These are phyloP conservation scores for Drosophila heteroneura DNA, from an alignment of 2,888 invertebrate genomes.

Conservation along the genomic window DNA sequence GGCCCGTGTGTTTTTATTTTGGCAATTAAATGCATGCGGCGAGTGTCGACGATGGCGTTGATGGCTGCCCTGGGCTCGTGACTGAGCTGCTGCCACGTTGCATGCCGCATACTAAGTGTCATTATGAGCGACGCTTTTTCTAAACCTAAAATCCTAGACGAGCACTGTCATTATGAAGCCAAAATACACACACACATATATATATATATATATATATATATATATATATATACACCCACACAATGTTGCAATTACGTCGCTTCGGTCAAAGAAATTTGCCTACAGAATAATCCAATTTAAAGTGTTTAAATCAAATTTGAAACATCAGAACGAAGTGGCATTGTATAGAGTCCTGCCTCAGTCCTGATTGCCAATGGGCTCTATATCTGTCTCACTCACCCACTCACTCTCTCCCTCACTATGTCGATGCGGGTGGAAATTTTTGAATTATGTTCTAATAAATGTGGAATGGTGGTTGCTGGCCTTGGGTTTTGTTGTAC, in stretches of 20 bases:
- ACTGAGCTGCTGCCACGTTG: slow-evolving; percentile 75
- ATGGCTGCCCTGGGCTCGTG: slow-evolving; percentile 75
- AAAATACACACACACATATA: slow-evolving; percentile 19
- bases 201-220: background rate
- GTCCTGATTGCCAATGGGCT: slow-evolving; percentile 32
- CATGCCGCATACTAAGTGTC: slow-evolving; percentile 84
- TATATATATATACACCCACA: slow-evolving; percentile 26
- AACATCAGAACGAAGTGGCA: slow-evolving; percentile 74
- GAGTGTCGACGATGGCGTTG: slow-evolving; percentile 78
- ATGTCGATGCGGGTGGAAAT: slow-evolving; percentile 61
- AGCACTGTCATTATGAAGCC: slow-evolving; percentile 71
- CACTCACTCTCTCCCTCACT: background rate
- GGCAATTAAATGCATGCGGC: slow-evolving; percentile 84
- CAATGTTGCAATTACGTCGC: slow-evolving; percentile 77
- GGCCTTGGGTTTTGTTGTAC: slow-evolving; percentile 61
- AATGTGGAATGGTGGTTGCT: slow-evolving; percentile 63
- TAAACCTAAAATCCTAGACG: slow-evolving; percentile 60
- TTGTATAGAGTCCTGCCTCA: slow-evolving; percentile 56
- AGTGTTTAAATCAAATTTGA: slow-evolving; percentile 85
- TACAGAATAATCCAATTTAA: slow-evolving; percentile 85
- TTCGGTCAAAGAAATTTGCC: slow-evolving; percentile 78
- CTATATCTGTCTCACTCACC: background rate
- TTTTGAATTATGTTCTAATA: slow-evolving; percentile 83
- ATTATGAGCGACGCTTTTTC: slow-evolving; percentile 77
- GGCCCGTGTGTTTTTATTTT: slow-evolving; percentile 77